Base-by-base conservation (phyloP, 2,797 vertebrate species). In the Falco columbarius region DNA sequence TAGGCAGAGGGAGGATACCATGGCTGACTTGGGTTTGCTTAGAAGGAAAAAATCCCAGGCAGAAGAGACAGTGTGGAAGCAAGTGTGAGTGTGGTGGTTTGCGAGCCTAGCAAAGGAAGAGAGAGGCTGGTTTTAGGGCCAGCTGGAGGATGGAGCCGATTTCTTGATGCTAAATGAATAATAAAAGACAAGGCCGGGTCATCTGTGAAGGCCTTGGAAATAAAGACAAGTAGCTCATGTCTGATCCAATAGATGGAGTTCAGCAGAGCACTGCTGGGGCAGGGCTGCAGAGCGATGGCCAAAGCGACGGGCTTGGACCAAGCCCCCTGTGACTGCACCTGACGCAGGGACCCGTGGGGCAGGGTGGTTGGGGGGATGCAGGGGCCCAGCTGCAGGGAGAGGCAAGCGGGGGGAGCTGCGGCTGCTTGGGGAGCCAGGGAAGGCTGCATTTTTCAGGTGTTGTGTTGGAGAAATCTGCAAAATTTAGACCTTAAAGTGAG, bases 101-200 rank as follows among this genome's bases (percentile, higher is more conserved):
- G 74, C 58, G 38, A 72, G 32, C 11, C 38, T 20, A 36, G 46
- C 10, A 27, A 51, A 90, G 61, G 55, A 75, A 65, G 59, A 44
- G 65, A 40, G 49, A 72, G 38, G 23, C 49, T 46, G 58, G 62
- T n/a, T 61, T 66, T 34, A 7, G 0, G 2, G 47, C 47, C 47
- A 29, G 61, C 34, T 36, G 72, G 73, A 85, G 38, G 44, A 81
- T 11, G 26, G 23, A 73, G 10, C 29, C 4, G 42, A 58, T 52
- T 76, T 76, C 75, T 85, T 61, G 14, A 42, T 91, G 52, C 87
- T 94, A 82, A 95, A 91, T 55, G 89, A 87, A 40, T 47, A 93
- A 73, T n/a, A 66, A 74, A 89, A 95, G 84, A 61, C 71, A 76
- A 82, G 84, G 63, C 24, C 73, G 55, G 17, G 71, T 14, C 44